phyloP scores from a whole-genome alignment of 2,113 vertebrate species.

The Drymodes brunneopygia region DNA sequence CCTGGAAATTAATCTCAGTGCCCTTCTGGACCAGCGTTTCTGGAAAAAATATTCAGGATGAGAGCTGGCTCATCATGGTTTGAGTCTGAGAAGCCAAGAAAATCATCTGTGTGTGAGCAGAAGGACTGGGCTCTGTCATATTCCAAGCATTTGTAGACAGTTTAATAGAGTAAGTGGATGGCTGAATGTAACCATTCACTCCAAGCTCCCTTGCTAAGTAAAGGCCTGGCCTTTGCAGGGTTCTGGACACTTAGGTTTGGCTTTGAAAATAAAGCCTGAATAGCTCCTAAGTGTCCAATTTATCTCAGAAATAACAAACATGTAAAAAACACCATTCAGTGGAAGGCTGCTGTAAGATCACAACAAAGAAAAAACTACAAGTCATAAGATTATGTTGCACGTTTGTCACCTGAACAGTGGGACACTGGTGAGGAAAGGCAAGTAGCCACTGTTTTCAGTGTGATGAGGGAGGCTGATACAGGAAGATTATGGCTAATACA shows the following conservation, averaged over 20 bases:
- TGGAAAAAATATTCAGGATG: conserved; percentile 4
- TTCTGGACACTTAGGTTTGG: not conserved
- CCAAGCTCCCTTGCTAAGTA: not conserved
- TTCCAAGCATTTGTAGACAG: not conserved
- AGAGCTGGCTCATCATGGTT: not conserved
- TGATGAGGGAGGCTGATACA: not conserved
- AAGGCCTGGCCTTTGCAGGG: not conserved
- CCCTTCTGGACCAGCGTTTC: not conserved
- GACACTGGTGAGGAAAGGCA: not conserved
- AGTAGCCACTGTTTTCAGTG: not conserved
- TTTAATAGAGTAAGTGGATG: not conserved
- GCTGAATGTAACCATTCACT: not conserved
- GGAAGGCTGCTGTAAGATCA: not conserved
- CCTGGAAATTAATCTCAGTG: not conserved
- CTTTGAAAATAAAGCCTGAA: not conserved
- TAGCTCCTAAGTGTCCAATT: not conserved
- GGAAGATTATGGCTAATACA: not conserved
- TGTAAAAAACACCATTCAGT: not conserved
- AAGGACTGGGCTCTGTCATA: not conserved
- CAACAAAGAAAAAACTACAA: not conserved
- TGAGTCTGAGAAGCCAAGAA: conserved; percentile 33
- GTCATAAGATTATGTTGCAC: not conserved
- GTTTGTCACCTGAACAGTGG: not conserved
- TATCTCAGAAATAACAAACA: not conserved
- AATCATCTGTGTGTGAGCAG: conserved; percentile 15